These are phyloP conservation scores for Lepeophtheirus salmonis DNA, from an alignment of 1,140 invertebrate genomes.

Conservation along the genomic window DNA sequence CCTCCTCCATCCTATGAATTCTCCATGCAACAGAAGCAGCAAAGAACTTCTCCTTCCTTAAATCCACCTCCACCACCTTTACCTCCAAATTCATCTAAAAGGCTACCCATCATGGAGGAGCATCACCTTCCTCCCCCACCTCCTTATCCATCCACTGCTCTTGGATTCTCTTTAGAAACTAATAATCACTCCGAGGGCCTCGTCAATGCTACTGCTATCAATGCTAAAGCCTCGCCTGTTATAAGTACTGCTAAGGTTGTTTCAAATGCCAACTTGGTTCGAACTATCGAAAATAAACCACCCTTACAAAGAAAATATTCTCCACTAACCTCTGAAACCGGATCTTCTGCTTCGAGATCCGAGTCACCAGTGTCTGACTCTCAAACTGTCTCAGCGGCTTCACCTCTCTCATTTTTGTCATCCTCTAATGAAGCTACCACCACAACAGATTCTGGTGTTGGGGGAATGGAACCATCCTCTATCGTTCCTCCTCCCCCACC, in stretches of 20 bases:
- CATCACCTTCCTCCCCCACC: not conserved
- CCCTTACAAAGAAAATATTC: constrained; percentile 43
- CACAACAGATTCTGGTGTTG: not conserved
- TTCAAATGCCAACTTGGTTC: no score
- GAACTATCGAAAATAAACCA: no score
- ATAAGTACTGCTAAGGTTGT: no score
- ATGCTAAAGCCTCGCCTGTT: no score
- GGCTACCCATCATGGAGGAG: no score
- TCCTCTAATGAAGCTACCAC: not conserved
- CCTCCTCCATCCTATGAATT: constrained; percentile 58
- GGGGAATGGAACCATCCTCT: not conserved
- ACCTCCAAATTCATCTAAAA: not conserved
- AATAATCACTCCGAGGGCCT: no score
- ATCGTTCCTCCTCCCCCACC: constrained; percentile 28
- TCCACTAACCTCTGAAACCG: constrained; percentile 34
- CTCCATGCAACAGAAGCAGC: constrained; percentile 49
- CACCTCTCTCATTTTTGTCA: constrained; percentile 6
- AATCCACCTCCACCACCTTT: not conserved
- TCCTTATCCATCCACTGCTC: constrained; percentile 3
- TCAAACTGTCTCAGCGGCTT: constrained; percentile 5
- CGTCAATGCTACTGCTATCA: no score
- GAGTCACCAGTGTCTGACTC: constrained; percentile 33
- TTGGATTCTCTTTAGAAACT: no score
- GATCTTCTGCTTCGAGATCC: constrained; percentile 32
- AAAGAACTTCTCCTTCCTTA: constrained; percentile 15